A percentile compares a stretch with the other conserved stretches of the same genome.
Evolutionary conservation across 2,888 invertebrate genomes (phyloP).

Genomic region (Argyresthia albistria): DNA sequence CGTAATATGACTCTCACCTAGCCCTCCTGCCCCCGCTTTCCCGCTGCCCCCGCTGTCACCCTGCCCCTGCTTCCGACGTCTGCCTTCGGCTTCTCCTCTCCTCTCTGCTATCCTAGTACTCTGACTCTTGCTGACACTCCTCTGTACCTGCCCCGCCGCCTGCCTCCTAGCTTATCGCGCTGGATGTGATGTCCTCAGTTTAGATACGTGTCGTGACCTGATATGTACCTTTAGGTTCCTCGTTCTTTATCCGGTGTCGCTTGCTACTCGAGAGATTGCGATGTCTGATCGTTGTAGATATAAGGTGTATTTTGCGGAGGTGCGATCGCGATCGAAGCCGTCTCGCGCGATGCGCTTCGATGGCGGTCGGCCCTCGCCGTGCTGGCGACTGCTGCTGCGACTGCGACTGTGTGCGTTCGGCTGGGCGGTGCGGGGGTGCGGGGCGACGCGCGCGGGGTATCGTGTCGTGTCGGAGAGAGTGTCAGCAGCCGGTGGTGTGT

Average conservation of each 20-base stretch:
- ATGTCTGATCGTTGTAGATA: neutral
- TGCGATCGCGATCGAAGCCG: neutral
- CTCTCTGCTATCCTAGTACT: constrained; percentile 8
- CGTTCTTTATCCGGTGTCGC: neutral
- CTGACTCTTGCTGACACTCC: too few species aligned
- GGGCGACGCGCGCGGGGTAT: constrained; percentile 15
- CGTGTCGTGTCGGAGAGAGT: too few species aligned
- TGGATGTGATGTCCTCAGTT: neutral
- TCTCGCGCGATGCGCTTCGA: neutral
- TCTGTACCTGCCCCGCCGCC: too few species aligned
- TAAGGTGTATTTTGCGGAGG: neutral
- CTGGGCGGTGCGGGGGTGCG: constrained; percentile 17
- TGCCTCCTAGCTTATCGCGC: too few species aligned
- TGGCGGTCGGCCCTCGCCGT: neutral
- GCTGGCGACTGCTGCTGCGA: constrained; percentile 1
- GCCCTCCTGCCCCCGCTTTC: constrained; percentile 6
- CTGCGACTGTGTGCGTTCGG: constrained; percentile 9
- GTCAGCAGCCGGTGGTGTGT: constrained; percentile 16
- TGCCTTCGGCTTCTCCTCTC: neutral
- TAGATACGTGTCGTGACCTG: neutral
- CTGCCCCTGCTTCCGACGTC: neutral
- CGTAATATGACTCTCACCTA: constrained; percentile 27
- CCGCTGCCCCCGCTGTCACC: neutral
- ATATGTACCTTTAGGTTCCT: neutral
- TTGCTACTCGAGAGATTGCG: too few species aligned